phyloP scores from a whole-genome alignment of 1,140 invertebrate genomes.

The Drosophila elegans region DNA sequence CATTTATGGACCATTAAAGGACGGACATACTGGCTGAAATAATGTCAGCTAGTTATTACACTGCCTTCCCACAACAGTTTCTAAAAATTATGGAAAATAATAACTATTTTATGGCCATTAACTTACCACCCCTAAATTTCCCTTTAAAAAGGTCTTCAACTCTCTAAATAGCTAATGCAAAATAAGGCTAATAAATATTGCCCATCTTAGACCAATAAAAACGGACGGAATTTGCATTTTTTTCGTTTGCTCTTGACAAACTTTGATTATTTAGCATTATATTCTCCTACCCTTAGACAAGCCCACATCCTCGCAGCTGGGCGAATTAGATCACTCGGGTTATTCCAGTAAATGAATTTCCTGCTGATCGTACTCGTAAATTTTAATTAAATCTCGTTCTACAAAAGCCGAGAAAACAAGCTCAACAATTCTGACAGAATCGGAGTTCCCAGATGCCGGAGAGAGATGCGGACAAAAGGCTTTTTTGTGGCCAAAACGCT shows the following conservation, averaged over 20 bases:
- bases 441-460: slow-evolving; percentile 66
- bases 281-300: slow-evolving; percentile 24
- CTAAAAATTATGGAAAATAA: slow-evolving; percentile 20
- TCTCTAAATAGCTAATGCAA: slow-evolving; percentile 22
- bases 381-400: slow-evolving; percentile 77
- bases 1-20: slow-evolving; percentile 67
- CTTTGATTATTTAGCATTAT: slow-evolving; percentile 47
- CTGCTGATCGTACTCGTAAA: slow-evolving; percentile 71
- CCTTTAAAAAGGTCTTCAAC: slow-evolving; percentile 9
- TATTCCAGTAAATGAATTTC: slow-evolving; percentile 70
- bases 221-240: slow-evolving; percentile 34
- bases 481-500: slow-evolving; percentile 53
- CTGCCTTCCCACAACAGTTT: not conserved
- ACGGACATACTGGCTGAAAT: slow-evolving; percentile 12
- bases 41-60: slow-evolving; percentile 21
- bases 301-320: slow-evolving; percentile 65
- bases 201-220: slow-evolving; percentile 27
- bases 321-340: slow-evolving; percentile 79
- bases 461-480: slow-evolving; percentile 61
- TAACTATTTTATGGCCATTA: slow-evolving; percentile 35
- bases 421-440: slow-evolving; percentile 52
- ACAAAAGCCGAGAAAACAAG: slow-evolving; percentile 43
- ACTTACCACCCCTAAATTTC: slow-evolving; percentile 12
- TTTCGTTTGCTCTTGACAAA: not conserved
- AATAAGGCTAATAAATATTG: slow-evolving; percentile 26